Evolutionary conservation across 2,113 vertebrate species (phyloP).

Genomic region (Emberiza fucata): DNA sequence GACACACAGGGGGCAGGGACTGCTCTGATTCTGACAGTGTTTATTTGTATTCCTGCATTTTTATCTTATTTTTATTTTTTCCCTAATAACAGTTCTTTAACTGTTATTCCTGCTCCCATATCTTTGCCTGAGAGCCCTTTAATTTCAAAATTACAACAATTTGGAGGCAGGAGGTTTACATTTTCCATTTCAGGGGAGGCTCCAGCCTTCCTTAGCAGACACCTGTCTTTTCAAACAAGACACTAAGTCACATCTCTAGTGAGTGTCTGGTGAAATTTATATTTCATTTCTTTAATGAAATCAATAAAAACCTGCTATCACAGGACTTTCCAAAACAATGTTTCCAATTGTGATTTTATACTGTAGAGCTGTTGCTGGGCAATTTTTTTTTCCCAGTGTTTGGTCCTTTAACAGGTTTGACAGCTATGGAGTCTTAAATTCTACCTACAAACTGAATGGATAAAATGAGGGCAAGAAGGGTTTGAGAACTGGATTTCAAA

Average conservation of each 20-base stretch:
- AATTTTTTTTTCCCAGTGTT: neutral
- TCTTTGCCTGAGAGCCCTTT: too few species aligned
- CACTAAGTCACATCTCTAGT: neutral
- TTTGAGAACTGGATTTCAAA: neutral
- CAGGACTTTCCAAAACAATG: neutral
- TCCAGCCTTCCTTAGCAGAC: too few species aligned
- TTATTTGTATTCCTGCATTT: too few species aligned
- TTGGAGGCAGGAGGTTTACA: too few species aligned
- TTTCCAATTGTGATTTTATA: neutral
- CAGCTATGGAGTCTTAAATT: neutral
- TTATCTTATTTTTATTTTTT: too few species aligned
- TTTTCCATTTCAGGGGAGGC: too few species aligned
- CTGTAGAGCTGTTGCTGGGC: neutral
- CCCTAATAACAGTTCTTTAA: too few species aligned
- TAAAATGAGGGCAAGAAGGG: neutral
- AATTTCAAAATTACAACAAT: too few species aligned
- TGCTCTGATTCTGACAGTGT: too few species aligned
- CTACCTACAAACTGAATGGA: neutral
- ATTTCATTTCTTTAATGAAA: neutral
- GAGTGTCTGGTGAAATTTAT: neutral
- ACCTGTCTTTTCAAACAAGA: neutral
- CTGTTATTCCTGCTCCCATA: too few species aligned
- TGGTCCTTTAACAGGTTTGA: neutral
- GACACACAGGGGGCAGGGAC: too few species aligned
- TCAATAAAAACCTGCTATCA: neutral